Conservation (phyloP, 2,888 invertebrate genomes). For the Blera fallax region DNA sequence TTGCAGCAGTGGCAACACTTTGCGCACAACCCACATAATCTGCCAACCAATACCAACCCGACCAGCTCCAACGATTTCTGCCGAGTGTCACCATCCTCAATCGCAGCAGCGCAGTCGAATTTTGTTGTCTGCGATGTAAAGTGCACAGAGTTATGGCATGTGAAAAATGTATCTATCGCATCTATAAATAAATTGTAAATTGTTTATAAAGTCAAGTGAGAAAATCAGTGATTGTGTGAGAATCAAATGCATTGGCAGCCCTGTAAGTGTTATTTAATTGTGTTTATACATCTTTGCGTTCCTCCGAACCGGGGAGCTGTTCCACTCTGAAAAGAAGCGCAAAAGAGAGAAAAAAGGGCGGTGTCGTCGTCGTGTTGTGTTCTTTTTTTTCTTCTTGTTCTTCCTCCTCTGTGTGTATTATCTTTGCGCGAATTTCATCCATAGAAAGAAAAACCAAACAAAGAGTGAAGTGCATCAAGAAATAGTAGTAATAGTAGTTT, state of each 20-base stretch:
- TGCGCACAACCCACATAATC: slow-evolving; percentile 52
- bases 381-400: slow-evolving; percentile 22
- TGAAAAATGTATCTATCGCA: slow-evolving; percentile 40
- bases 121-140: slow-evolving; percentile 63
- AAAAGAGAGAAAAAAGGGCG: slow-evolving; percentile 68
- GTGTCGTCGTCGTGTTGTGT: slow-evolving; percentile 68
- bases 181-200: slow-evolving; percentile 57
- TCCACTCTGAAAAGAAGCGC: slow-evolving; percentile 39
- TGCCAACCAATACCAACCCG: slow-evolving; percentile 33
- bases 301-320: slow-evolving; percentile 17
- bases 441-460: slow-evolving; percentile 41
- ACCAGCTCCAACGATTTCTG: slow-evolving; percentile 56
- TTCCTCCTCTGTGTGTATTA: slow-evolving; percentile 39
- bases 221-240: slow-evolving; percentile 35
- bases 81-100: slow-evolving; percentile 55
- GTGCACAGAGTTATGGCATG: slow-evolving; percentile 43
- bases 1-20: slow-evolving; percentile 33
- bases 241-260: slow-evolving; percentile 33
- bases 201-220: slow-evolving; percentile 48
- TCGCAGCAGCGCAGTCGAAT: slow-evolving; percentile 64
- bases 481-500: neutral
- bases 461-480: slow-evolving; percentile 46
- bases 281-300: slow-evolving; percentile 30
- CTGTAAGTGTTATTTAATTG: slow-evolving; percentile 55
- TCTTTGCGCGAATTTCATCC: slow-evolving; percentile 49